Conservation (phyloP, 2,113 vertebrate species). For the Pterophyllum scalare region DNA sequence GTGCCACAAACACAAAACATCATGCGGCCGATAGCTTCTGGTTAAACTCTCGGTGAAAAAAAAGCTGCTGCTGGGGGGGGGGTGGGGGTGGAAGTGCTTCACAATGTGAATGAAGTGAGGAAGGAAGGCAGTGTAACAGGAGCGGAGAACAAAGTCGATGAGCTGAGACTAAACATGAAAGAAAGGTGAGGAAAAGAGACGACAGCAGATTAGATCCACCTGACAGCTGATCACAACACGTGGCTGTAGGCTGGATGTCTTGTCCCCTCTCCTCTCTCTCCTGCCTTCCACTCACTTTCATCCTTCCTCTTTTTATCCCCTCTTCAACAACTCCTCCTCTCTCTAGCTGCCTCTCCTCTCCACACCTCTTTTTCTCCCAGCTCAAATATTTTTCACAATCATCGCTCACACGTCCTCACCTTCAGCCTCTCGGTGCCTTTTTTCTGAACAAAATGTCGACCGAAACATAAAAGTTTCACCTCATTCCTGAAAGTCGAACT, state of each 20-base stretch:
- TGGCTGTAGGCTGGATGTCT: conserved; percentile 53
- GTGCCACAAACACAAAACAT: conserved; percentile 25
- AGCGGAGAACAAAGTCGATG: conserved; percentile 24
- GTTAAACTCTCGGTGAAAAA: conserved; percentile 1
- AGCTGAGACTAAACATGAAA: conserved; percentile 56
- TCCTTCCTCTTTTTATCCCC: conserved; percentile 37
- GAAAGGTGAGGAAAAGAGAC: conserved; percentile 52
- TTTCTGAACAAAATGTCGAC: neutral
- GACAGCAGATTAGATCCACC: conserved; percentile 41
- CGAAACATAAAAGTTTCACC: neutral
- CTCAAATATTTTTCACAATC: conserved; percentile 47
- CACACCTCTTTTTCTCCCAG: conserved; percentile 30
- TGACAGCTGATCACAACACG: conserved; percentile 62
- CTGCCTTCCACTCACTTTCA: conserved; percentile 30
- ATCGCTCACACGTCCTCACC: conserved; percentile 26
- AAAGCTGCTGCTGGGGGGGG: neutral
- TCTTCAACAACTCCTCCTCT: conserved; percentile 29
- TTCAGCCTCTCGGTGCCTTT: conserved; percentile 23
- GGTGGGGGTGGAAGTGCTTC: conserved; percentile 14
- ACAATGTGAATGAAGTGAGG: conserved; percentile 28
- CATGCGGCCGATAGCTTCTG: conserved; percentile 6
- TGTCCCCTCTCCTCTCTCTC: conserved; percentile 39
- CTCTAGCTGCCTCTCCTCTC: neutral
- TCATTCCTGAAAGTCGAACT: no score
- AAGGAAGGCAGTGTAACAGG: conserved; percentile 4